Conservation (phyloP, 92 coral and sea anemone genomes). For the Siderastrea radians region DNA sequence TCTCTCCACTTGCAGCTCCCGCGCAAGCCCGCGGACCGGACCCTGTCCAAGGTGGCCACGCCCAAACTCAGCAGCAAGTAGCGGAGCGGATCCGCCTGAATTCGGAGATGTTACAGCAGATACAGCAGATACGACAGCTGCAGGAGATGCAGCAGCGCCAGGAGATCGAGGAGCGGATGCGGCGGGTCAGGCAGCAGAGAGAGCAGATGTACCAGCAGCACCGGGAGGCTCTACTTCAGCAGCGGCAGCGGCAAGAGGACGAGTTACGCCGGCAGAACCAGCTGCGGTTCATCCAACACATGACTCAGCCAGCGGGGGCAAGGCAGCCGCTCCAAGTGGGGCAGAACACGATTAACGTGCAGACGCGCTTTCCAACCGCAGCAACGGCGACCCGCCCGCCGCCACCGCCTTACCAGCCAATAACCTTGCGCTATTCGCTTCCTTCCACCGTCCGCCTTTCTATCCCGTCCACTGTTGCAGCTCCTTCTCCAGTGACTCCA, state of each 20-base stretch:
- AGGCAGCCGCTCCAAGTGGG: slow-evolving; percentile 14
- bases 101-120: slow-evolving; percentile 64
- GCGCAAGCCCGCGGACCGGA: neutral
- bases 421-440: neutral
- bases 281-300: slow-evolving; percentile 47
- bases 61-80: slow-evolving; percentile 38
- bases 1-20: neutral
- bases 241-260: slow-evolving; percentile 61
- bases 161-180: slow-evolving; percentile 60
- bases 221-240: slow-evolving; percentile 32
- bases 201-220: slow-evolving; percentile 57
- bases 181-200: slow-evolving; percentile 41
- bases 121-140: slow-evolving; percentile 69
- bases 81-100: slow-evolving; percentile 63
- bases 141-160: slow-evolving; percentile 54
- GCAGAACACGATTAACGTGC: slow-evolving; percentile 29
- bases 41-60: slow-evolving; percentile 8
- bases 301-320: slow-evolving; percentile 17
- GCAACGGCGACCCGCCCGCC: neutral
- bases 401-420: slow-evolving; percentile 5
- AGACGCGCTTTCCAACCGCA: slow-evolving; percentile 9
- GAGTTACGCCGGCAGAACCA: slow-evolving; percentile 46
- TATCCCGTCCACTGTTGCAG: neutral
- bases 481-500: slow-evolving; percentile 6
- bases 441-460: slow-evolving; percentile 1